Evolutionary conservation across 2,113 vertebrate genomes (phyloP).

Genomic region (Istiophorus platypterus): DNA sequence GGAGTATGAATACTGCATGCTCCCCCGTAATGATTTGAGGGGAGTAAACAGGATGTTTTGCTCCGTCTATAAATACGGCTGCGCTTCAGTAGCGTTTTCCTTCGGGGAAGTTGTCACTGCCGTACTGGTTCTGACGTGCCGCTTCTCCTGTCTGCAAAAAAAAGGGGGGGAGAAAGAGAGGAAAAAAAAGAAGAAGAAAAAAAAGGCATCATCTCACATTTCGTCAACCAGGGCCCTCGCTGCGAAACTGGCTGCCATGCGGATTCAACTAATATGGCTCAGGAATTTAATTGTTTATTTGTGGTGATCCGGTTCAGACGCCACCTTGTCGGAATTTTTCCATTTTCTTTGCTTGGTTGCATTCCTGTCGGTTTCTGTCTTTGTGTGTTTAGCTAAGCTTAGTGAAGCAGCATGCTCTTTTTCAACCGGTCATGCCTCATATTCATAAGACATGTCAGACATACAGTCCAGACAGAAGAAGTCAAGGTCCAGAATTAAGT

Average conservation of each 20-base stretch:
- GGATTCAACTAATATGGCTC: not conserved
- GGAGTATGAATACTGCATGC: slow-evolving; percentile 52
- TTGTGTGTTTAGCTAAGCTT: not conserved
- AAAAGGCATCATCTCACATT: slow-evolving; percentile 25
- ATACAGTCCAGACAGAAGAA: not conserved
- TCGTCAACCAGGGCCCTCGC: slow-evolving; percentile 8
- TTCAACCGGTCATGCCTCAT: not conserved
- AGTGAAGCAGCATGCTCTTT: not conserved
- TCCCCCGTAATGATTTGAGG: slow-evolving; percentile 18
- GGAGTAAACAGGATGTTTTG: slow-evolving; percentile 63
- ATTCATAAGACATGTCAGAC: not conserved
- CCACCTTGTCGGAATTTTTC: not conserved
- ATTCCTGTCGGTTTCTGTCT: not conserved
- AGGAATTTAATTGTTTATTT: not conserved
- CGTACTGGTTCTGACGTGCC: slow-evolving; percentile 30
- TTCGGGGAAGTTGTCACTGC: slow-evolving; percentile 52
- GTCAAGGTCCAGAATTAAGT: too few species aligned
- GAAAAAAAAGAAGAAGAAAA: too few species aligned
- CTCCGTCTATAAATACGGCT: slow-evolving; percentile 59
- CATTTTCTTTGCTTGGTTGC: not conserved
- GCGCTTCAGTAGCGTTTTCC: slow-evolving; percentile 31
- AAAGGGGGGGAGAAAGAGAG: too few species aligned
- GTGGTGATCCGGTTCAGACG: not conserved
- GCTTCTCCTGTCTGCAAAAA: slow-evolving; percentile 16
- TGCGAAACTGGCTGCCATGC: slow-evolving; percentile 9